Evolutionary conservation across 2,797 vertebrate genomes (phyloP), one percentile per base, ranked within the genome.

Genomic region (Lycodopsis pacificus): DNA sequence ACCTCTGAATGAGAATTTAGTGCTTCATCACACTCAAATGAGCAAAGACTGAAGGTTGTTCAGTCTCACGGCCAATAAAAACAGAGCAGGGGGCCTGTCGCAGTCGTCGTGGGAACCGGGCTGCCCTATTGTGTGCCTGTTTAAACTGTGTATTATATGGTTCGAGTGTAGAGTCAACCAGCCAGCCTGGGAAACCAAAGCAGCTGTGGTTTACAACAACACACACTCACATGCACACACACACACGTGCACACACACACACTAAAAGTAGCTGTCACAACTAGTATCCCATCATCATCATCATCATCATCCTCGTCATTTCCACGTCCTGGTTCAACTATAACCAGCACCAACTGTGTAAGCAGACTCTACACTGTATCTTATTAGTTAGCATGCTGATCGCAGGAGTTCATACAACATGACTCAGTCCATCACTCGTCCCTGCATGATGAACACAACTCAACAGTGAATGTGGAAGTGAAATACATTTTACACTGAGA

Each of bases 101-200:
- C 72, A 19, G 84, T 90, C 65, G 82, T 51, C 63, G 85, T 94
- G 94, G 92, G 93, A 94, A 93, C 88, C 67, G 56, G 81, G 81
- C 79, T 61, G 75, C 27, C 76, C 90, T 66, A 91, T 93, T 94
- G 92, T 95, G 67, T 66, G 88, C 82, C 86, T 93, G 88, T 94
- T 94, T 92, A 90, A 93, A 87, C 89, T 85, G 49, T 71, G 86
- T 63, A 88, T 93, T 92, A 88, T 72, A 57, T 46, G 79, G 75
- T 76, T 76, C 36, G 57, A 85, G 77, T 76, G 82, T 56, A 82
- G 79, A 87, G 88, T 91, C 89, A 92, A 92, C 88, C 34, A 48
- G 66, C 73, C 71, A 59, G 89, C 79, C 88, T 94, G 93, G 90
- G 91, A 94, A 94, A 91, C 56, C 81, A 91, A 89, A 93, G 84